These are phyloP conservation scores for Sceliomorpha sp. DNA, from an alignment of 2,888 invertebrate species.

Conservation along the genomic window DNA sequence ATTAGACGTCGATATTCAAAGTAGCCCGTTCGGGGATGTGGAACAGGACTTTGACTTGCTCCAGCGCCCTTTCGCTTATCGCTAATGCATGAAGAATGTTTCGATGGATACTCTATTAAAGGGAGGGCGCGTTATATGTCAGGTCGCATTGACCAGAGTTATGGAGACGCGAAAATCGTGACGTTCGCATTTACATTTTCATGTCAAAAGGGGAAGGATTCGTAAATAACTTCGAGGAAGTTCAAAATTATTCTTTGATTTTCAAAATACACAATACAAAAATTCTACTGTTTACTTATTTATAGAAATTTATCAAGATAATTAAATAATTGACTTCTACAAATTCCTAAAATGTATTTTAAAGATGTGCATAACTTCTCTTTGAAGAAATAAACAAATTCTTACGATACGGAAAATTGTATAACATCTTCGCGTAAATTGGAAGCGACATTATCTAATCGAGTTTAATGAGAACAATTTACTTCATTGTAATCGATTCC, in stretches of 20 bases:
- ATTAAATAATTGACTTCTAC: no score
- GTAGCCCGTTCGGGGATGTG: slow-evolving; percentile 54
- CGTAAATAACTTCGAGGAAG: no score
- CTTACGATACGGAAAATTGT: no score
- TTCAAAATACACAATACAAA: no score
- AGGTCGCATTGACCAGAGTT: slow-evolving; percentile 51
- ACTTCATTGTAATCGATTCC: neutral
- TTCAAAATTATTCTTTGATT: no score
- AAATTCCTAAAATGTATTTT: no score
- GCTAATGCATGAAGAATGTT: slow-evolving; percentile 55
- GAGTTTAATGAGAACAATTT: neutral
- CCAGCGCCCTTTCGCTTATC: slow-evolving; percentile 44
- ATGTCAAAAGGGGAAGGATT: no score
- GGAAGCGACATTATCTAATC: neutral
- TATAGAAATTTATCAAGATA: no score
- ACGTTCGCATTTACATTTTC: slow-evolving; percentile 51
- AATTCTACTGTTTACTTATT: no score
- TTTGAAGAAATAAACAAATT: no score
- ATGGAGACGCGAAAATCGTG: slow-evolving; percentile 44
- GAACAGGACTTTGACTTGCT: slow-evolving; percentile 49
- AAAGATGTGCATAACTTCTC: no score
- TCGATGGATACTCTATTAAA: slow-evolving; percentile 49
- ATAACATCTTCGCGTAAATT: neutral
- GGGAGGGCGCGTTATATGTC: slow-evolving; percentile 46
- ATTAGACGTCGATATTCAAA: slow-evolving; percentile 72